These are phyloP conservation scores for Microctenopoma steveboyesi DNA, from an alignment of 2,797 vertebrate species.

Conservation along the genomic window DNA sequence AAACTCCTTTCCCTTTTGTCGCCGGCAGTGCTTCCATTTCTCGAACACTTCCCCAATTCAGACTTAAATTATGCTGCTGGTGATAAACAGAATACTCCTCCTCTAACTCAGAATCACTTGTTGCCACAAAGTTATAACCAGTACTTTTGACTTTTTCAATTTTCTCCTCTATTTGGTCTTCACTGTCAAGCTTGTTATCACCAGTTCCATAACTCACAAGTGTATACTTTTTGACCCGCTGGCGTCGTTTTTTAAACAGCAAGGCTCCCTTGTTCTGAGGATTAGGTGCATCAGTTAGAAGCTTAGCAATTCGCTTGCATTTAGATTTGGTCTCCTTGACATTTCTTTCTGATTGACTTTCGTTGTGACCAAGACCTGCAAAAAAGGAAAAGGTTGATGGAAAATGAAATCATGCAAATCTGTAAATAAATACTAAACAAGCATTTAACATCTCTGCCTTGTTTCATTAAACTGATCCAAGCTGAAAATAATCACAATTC, in stretches of 20 bases:
- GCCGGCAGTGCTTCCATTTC: slow-evolving; percentile 92
- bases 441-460: background rate
- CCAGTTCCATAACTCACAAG: slow-evolving; percentile 94
- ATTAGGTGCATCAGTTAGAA: slow-evolving; percentile 90
- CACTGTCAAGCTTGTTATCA: slow-evolving; percentile 78
- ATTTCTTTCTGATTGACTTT: slow-evolving; percentile 91
- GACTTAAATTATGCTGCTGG: slow-evolving; percentile 79
- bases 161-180: slow-evolving; percentile 79
- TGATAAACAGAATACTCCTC: slow-evolving; percentile 84
- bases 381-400: slow-evolving; percentile 18
- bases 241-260: slow-evolving; percentile 92
- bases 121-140: slow-evolving; percentile 81
- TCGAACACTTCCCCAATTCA: slow-evolving; percentile 84
- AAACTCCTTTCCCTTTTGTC: slow-evolving; percentile 91
- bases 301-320: slow-evolving; percentile 91
- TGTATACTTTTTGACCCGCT: slow-evolving; percentile 91
- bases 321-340: slow-evolving; percentile 94
- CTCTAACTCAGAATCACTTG: slow-evolving; percentile 90
- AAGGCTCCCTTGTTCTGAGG: slow-evolving; percentile 92
- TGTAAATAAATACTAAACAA: background rate
- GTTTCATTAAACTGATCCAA: background rate
- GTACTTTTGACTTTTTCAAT: slow-evolving; percentile 78
- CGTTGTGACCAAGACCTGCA: slow-evolving; percentile 86
- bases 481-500: background rate
- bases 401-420: slow-evolving; percentile 5